Evolutionary conservation across 1,140 invertebrate species (phyloP).

Genomic region (Rhopalosiphum maidis): DNA sequence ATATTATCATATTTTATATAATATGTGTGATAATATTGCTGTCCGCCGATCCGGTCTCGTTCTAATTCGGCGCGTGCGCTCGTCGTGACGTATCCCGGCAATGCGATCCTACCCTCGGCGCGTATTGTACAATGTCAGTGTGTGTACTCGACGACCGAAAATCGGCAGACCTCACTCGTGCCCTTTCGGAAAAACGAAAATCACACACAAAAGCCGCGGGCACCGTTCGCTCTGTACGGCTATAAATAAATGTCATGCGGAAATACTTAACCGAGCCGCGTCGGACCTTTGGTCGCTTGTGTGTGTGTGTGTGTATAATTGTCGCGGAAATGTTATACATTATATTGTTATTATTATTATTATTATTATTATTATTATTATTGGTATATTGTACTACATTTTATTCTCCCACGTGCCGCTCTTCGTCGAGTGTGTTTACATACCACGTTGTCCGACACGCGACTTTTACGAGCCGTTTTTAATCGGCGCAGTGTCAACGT

Average conservation of each 20-base stretch:
- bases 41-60: conserved; percentile 32
- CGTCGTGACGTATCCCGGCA: not conserved
- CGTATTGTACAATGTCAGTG: not conserved
- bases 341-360: no score
- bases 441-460: not conserved
- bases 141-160: not conserved
- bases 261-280: not conserved
- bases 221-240: not conserved
- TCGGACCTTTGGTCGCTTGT: no score
- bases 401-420: conserved; percentile 16
- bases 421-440: conserved; percentile 38
- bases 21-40: not conserved
- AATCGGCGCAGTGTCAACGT: not conserved
- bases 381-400: not conserved
- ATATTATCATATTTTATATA: not conserved
- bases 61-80: conserved; percentile 50
- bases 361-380: no score
- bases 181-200: not conserved
- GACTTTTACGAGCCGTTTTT: conserved; percentile 38
- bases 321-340: not conserved
- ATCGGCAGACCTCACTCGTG: not conserved
- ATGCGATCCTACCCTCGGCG: not conserved
- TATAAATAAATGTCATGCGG: not conserved
- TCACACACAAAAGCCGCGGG: not conserved
- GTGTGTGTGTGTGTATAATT: not conserved